Percentiles rank a stretch among this genome's conserved stretches.
Conservation (phyloP, 2,797 vertebrate species). For the Paedocypris micromegethes region DNA sequence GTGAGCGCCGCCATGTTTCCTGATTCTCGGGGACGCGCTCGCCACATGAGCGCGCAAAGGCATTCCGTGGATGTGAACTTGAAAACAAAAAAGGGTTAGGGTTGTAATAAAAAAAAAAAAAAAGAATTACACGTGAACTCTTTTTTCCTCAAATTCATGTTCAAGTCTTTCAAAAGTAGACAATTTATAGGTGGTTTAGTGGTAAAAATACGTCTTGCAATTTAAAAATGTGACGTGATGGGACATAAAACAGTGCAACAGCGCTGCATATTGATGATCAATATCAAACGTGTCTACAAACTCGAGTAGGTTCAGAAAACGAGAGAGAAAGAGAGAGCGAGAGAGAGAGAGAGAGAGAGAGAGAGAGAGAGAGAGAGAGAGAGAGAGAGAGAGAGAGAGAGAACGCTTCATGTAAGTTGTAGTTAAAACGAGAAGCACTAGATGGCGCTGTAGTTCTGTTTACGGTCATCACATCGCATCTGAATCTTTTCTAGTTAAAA, state of each 20-base stretch:
- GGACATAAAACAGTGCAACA: background rate
- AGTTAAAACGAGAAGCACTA: slow-evolving; percentile 1
- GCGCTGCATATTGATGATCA: background rate
- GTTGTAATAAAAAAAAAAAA: too few relatives aligned
- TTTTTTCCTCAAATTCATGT: too few relatives aligned
- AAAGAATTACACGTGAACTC: too few relatives aligned
- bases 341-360: background rate
- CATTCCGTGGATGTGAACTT: too few relatives aligned
- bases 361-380: slow-evolving; percentile 1
- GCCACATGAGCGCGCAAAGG: slow-evolving; percentile 50
- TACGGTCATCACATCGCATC: background rate
- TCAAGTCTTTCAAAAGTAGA: too few relatives aligned
- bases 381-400: slow-evolving; percentile 1
- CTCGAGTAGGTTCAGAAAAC: too few relatives aligned
- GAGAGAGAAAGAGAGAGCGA: background rate
- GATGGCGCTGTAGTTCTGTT: slow-evolving; percentile 9
- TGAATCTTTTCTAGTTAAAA: too few relatives aligned
- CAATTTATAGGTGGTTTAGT: too few relatives aligned
- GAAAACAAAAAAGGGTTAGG: too few relatives aligned
- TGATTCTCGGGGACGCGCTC: slow-evolving; percentile 62
- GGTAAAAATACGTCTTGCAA: too few relatives aligned
- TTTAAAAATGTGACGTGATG: too few relatives aligned
- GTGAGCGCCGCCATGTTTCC: slow-evolving; percentile 94
- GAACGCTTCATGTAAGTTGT: background rate
- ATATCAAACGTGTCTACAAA: too few relatives aligned